Evolutionary conservation across 2,888 invertebrate species (phyloP).

Genomic region (Amitus sp.): DNA sequence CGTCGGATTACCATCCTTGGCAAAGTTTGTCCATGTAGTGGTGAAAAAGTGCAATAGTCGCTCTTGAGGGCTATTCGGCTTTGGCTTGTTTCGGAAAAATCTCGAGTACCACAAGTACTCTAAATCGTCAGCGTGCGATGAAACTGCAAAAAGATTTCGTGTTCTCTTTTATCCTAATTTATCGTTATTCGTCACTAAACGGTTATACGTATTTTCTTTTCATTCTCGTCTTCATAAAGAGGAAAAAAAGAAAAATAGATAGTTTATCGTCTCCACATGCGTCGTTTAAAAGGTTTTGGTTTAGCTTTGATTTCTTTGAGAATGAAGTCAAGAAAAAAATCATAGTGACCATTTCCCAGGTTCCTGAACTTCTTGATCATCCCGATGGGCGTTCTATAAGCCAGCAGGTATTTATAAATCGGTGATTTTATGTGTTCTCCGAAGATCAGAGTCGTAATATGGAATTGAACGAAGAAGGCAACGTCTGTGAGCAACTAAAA

Average conservation of each 20-base stretch:
- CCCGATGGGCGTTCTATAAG: slow-evolving; percentile 48
- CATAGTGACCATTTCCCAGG: slow-evolving; percentile 46
- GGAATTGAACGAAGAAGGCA: slow-evolving; percentile 30
- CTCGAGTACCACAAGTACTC: slow-evolving; percentile 65
- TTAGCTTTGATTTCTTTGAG: no score
- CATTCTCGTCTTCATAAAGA: no score
- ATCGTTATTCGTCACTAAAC: no score
- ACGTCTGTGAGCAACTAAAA: slow-evolving; percentile 52
- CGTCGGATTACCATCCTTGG: slow-evolving; percentile 65
- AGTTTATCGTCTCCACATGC: no score
- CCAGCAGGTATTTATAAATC: slow-evolving; percentile 54
- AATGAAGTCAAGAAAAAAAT: no score
- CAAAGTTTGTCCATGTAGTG: slow-evolving; percentile 67
- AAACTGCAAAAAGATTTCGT: slow-evolving; percentile 53
- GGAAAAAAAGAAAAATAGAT: no score
- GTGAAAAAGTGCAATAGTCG: slow-evolving; percentile 62
- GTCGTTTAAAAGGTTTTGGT: not conserved
- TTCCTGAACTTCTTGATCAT: slow-evolving; percentile 49
- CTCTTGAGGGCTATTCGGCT: slow-evolving; percentile 53
- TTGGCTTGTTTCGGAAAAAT: slow-evolving; percentile 57
- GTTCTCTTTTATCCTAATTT: not conserved
- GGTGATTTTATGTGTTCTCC: slow-evolving; percentile 47
- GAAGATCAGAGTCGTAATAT: slow-evolving; percentile 47
- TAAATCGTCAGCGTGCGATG: slow-evolving; percentile 67
- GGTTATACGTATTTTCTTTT: no score